phyloP scores from a whole-genome alignment of 2,888 invertebrate species.

The Melanchra persicariae region DNA sequence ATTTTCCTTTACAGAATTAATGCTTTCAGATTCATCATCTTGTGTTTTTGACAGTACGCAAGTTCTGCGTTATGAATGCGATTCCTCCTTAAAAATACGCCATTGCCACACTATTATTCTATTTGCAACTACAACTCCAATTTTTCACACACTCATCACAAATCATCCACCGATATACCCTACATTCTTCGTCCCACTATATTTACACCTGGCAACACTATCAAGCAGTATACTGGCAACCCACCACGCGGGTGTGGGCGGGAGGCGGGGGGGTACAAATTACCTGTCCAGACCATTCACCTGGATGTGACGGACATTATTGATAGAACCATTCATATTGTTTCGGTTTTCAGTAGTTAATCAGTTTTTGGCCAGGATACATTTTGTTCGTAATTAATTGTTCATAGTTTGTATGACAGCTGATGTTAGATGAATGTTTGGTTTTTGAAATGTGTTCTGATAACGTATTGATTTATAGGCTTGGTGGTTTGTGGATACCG shows the following conservation, averaged over 20 bases:
- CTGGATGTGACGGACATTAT: constrained; percentile 74
- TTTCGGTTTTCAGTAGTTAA: constrained; percentile 51
- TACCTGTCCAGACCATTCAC: constrained; percentile 87
- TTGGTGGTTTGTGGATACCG: not conserved
- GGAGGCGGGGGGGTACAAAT: constrained; percentile 75
- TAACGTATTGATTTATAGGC: constrained; percentile 7
- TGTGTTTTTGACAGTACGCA: no score
- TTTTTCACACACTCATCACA: not conserved
- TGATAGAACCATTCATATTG: constrained; percentile 71
- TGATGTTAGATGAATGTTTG: constrained; percentile 23
- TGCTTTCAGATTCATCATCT: no score
- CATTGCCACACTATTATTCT: no score
- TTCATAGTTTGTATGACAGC: constrained; percentile 44
- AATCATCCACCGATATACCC: not conserved
- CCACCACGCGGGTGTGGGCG: constrained; percentile 14
- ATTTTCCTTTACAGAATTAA: no score
- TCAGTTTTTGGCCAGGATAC: constrained; percentile 50
- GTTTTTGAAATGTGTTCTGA: not conserved
- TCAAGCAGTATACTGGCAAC: constrained; percentile 37
- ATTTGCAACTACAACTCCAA: not conserved
- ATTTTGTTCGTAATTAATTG: constrained; percentile 51
- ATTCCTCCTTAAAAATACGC: no score
- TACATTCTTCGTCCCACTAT: not conserved
- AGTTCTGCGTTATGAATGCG: no score
- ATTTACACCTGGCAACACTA: constrained; percentile 36